These are phyloP conservation scores for Lepilemur septentrionalis DNA, from an alignment of 2,797 vertebrate genomes.

Conservation along the genomic window DNA sequence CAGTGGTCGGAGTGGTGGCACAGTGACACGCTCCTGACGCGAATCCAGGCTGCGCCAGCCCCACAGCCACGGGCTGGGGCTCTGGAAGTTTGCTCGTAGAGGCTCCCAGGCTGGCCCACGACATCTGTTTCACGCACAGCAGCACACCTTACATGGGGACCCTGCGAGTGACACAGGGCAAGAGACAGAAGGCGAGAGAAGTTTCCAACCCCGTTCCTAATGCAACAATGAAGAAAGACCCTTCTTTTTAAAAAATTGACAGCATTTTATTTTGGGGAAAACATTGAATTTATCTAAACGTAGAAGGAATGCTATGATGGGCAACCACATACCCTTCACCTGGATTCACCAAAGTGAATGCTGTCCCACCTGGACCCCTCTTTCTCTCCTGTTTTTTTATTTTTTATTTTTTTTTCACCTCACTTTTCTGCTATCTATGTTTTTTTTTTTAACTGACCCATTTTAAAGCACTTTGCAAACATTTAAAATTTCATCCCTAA, in stretches of 20 bases:
- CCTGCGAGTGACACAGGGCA: too few species aligned
- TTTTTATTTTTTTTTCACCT: too few species aligned
- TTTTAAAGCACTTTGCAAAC: not conserved
- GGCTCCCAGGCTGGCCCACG: not conserved
- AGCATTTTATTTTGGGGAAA: not conserved
- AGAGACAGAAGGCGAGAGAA: not conserved
- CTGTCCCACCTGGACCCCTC: not conserved
- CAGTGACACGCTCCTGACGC: accelerated
- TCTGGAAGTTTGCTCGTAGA: not conserved
- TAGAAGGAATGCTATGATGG: not conserved
- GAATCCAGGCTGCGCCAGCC: not conserved
- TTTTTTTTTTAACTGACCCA: not conserved
- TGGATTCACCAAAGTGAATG: accelerated
- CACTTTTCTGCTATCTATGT: too few species aligned
- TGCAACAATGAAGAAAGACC: not conserved
- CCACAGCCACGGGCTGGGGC: accelerated
- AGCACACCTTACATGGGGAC: too few species aligned
- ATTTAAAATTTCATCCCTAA: not conserved
- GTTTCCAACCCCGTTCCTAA: too few species aligned
- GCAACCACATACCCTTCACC: not conserved
- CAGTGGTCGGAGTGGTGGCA: not conserved
- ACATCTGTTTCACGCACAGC: not conserved
- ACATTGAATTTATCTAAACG: not conserved
- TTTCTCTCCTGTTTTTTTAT: too few species aligned
- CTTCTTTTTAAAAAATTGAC: not conserved